These are phyloP conservation scores for Sycobia sp. DNA, from an alignment of 1,140 invertebrate genomes.

Conservation along the genomic window DNA sequence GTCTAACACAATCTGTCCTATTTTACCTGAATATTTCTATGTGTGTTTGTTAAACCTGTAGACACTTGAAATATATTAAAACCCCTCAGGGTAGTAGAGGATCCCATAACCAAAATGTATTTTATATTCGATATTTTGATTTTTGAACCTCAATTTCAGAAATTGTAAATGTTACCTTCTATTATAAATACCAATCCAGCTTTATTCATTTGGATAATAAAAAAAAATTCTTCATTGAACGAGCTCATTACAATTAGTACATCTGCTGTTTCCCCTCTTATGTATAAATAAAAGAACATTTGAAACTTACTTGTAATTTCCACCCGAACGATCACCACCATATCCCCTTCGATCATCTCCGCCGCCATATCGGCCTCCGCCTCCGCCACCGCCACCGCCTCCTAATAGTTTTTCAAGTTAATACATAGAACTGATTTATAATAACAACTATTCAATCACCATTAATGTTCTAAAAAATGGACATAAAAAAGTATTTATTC, in stretches of 20 bases:
- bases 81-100: conserved; percentile 52
- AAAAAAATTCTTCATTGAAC: conserved; percentile 5
- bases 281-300: neutral
- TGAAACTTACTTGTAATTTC: conserved; percentile 57
- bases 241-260: too few relatives aligned
- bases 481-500: too few relatives aligned
- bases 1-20: conserved; percentile 59
- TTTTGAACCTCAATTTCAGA: conserved; percentile 18
- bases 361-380: conserved; percentile 55
- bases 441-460: too few relatives aligned
- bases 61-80: conserved; percentile 63
- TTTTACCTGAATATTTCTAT: conserved; percentile 52
- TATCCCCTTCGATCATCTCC: conserved; percentile 64
- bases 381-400: conserved; percentile 47
- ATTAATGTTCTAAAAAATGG: too few relatives aligned
- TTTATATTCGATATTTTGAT: conserved; percentile 38
- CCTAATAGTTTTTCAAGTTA: too few relatives aligned
- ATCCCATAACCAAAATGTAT: conserved; percentile 47
- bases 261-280: conserved; percentile 4
- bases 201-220: conserved; percentile 13
- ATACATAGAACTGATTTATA: too few relatives aligned
- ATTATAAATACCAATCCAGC: conserved; percentile 13
- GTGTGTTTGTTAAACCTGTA: conserved; percentile 63
- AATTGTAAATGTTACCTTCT: conserved; percentile 21
- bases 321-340: conserved; percentile 54